Percentiles rank a stretch among this genome's conserved stretches.
phyloP scores from a whole-genome alignment of 2,888 invertebrate genomes.

The Sphecodes monilicornis region DNA sequence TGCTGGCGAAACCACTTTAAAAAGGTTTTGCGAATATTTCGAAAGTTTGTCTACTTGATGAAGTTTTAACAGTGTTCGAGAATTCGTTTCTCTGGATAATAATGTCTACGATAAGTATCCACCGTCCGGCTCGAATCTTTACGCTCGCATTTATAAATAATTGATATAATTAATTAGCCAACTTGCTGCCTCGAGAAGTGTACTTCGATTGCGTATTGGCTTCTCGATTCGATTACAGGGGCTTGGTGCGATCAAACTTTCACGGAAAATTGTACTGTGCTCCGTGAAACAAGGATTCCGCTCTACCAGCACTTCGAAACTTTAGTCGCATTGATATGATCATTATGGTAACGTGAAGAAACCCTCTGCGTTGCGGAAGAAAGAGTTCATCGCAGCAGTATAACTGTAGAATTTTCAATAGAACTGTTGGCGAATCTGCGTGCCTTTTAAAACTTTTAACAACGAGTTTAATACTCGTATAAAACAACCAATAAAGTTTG shows the following conservation, averaged over 20 bases:
- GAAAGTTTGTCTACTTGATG: neutral
- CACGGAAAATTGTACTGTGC: neutral
- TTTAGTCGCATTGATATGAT: neutral
- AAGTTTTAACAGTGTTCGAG: slow-evolving; percentile 10
- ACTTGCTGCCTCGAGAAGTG: neutral
- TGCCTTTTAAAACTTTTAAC: neutral
- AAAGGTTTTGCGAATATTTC: neutral
- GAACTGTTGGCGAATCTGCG: neutral
- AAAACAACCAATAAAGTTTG: neutral
- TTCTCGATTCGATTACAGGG: neutral
- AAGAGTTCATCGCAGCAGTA: neutral
- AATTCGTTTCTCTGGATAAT: neutral
- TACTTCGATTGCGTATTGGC: neutral
- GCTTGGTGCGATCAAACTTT: neutral
- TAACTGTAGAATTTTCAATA: neutral
- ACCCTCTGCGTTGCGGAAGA: neutral
- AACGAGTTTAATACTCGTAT: neutral
- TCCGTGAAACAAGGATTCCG: neutral
- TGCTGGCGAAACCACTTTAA: neutral
- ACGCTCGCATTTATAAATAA: neutral
- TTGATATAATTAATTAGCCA: slow-evolving; percentile 9
- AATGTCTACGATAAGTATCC: neutral
- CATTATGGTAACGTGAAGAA: neutral
- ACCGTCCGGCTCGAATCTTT: neutral
- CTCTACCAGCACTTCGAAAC: neutral